Evolutionary conservation across 2,888 invertebrate genomes (phyloP).

Genomic region (Phytoseiulus persimilis): DNA sequence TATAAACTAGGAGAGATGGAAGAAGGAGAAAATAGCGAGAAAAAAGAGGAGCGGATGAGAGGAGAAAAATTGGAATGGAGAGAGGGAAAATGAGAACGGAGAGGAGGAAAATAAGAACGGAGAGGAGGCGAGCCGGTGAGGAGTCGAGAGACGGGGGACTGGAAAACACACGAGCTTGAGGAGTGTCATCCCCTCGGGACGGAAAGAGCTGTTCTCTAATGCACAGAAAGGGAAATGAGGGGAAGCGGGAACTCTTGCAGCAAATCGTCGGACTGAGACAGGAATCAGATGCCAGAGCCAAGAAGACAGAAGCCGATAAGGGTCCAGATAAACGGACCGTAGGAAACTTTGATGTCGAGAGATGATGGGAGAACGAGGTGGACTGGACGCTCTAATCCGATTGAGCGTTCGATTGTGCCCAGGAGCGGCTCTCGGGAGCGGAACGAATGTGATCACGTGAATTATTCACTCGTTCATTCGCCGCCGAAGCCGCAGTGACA

Average conservation of each 20-base stretch:
- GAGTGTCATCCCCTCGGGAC: no score
- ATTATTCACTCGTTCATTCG: not conserved
- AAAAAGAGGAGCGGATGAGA: no score
- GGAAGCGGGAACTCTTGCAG: not conserved
- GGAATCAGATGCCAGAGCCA: not conserved
- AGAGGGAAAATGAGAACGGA: no score
- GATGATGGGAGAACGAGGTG: not conserved
- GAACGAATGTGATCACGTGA: not conserved
- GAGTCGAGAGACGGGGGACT: no score
- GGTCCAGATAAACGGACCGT: not conserved
- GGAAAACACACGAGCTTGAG: no score
- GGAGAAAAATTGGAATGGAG: no score
- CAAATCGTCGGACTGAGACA: not conserved
- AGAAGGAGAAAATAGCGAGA: no score
- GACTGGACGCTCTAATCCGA: not conserved
- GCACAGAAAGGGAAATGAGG: not conserved
- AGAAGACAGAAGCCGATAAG: not conserved
- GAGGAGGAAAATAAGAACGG: no score
- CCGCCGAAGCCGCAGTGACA: not conserved
- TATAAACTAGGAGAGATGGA: no score
- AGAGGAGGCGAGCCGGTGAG: no score
- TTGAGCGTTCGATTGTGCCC: not conserved
- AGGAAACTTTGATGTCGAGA: not conserved
- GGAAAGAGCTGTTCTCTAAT: not conserved
- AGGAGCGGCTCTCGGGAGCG: not conserved